phyloP scores from a whole-genome alignment of 2,113 vertebrate species.

The Athene cunicularia region DNA sequence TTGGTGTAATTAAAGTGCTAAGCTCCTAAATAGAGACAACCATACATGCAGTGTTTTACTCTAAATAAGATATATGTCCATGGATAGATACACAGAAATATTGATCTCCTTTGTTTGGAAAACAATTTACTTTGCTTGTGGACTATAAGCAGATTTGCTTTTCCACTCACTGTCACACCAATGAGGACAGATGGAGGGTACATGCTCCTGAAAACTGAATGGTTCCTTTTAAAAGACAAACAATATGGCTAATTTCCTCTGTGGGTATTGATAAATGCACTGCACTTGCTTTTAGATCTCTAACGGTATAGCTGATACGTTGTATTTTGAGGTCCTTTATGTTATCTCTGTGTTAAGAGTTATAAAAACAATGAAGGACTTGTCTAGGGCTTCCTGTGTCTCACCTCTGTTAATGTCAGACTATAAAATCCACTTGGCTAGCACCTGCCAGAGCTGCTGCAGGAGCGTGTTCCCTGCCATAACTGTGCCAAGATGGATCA shows the following conservation, averaged over 20 bases:
- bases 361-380: not conserved
- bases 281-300: not conserved
- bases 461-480: rapidly evolving
- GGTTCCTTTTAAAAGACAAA: not conserved
- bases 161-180: not conserved
- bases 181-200: not conserved
- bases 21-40: not conserved
- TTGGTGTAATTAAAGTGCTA: not conserved
- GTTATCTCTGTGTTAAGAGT: not conserved
- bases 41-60: not conserved
- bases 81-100: not conserved
- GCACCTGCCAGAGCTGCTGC: not conserved
- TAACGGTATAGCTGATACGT: not conserved
- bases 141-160: not conserved
- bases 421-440: not conserved
- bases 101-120: not conserved
- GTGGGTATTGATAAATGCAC: not conserved
- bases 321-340: not conserved
- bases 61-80: not conserved
- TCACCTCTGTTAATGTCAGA: not conserved
- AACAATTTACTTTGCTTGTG: not conserved
- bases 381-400: not conserved
- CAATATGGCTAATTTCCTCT: not conserved
- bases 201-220: not conserved
- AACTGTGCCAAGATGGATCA: not conserved